These are phyloP conservation scores for Drosophila tripunctata DNA, from an alignment of 2,888 invertebrate genomes.

Conservation along the genomic window DNA sequence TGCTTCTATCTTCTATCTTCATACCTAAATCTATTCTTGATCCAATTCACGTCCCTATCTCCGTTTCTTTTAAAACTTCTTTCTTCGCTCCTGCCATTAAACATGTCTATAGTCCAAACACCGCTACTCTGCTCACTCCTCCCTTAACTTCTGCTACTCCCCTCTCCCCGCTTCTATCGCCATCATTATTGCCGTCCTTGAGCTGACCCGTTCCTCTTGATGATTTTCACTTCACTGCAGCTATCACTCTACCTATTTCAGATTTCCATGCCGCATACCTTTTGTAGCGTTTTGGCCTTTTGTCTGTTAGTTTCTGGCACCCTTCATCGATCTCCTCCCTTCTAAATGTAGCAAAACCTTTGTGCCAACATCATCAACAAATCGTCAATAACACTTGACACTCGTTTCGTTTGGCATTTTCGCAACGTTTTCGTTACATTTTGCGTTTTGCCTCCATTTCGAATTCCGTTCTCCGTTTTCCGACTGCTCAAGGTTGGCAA, in stretches of 20 bases:
- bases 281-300: slow-evolving; percentile 35
- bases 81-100: no score
- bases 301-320: slow-evolving; percentile 4
- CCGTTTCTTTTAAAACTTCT: no score
- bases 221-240: no score
- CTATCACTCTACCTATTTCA: no score
- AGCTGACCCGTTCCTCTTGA: no score
- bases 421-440: background rate
- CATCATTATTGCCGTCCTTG: no score
- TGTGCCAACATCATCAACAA: slow-evolving; percentile 76
- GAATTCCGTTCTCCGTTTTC: background rate
- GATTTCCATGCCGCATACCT: slow-evolving; percentile 58
- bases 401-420: slow-evolving; percentile 40
- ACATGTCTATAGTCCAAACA: no score
- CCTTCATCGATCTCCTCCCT: no score
- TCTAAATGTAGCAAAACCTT: slow-evolving; percentile 41
- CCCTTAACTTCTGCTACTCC: background rate
- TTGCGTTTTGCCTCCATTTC: background rate
- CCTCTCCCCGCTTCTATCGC: no score
- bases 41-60: no score
- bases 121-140: no score
- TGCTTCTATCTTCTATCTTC: background rate
- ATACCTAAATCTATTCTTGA: no score
- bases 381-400: slow-evolving; percentile 79
- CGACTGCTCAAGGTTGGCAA: slow-evolving; percentile 23